A percentile compares a stretch with the other conserved stretches of the same genome.
Evolutionary conservation across 2,797 vertebrate species (phyloP).

Genomic region (Scolopax bukidnonensis): DNA sequence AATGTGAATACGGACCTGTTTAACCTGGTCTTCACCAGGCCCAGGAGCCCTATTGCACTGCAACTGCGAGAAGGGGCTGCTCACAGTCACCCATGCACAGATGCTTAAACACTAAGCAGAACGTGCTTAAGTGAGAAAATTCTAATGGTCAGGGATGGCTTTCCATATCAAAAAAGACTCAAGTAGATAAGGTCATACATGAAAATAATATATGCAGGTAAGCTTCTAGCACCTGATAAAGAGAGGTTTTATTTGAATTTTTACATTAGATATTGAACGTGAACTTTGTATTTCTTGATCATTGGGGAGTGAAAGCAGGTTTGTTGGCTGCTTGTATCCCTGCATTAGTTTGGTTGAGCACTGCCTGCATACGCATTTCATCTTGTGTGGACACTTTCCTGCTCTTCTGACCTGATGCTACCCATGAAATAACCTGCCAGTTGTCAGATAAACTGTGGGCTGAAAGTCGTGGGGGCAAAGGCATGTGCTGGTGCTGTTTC

Average conservation of each 20-base stretch:
- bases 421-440: not conserved
- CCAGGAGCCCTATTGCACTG: accelerated
- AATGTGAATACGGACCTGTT: not conserved
- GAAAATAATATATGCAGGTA: not conserved
- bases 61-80: not conserved
- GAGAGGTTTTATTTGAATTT: not conserved
- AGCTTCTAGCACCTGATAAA: not conserved
- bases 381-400: not conserved
- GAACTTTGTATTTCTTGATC: conserved; percentile 5
- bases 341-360: not conserved
- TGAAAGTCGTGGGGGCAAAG: accelerated
- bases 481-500: not conserved
- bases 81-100: not conserved
- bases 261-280: not conserved
- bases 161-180: not conserved
- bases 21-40: not conserved
- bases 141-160: not conserved
- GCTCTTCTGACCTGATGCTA: not conserved
- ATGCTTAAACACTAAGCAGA: not conserved
- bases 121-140: not conserved
- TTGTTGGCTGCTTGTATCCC: not conserved
- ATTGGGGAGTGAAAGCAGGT: not conserved
- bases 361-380: not conserved
- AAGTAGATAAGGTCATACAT: not conserved
- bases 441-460: not conserved